Base-by-base conservation (phyloP, 2,113 vertebrate species). In the Gadus macrocephalus region DNA sequence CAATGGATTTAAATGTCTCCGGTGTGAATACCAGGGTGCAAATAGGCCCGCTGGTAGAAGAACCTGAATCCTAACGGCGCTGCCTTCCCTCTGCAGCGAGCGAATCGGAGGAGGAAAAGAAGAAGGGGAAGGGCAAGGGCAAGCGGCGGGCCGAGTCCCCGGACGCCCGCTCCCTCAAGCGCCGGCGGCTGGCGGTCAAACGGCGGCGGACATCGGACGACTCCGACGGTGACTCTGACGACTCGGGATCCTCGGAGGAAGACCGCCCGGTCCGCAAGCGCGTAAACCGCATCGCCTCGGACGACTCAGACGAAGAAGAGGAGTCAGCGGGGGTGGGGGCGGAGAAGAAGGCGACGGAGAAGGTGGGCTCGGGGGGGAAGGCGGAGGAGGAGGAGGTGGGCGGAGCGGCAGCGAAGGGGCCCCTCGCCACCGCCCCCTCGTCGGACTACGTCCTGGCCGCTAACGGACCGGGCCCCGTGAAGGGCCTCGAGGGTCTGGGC, bases 281-380 rank as follows among this genome's bases (percentile, higher is more conserved):
- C 14, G 90, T 96, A 15, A 97, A 97, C 64, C 93, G 95, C 8
- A 98, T 98, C 0, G 96, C 97, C 78, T 97, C 96, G 0, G 96
- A 95, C 0, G 94, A 96, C 69, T 94, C 93, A 0, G 94, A 96
- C 0, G 86, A 89, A 15, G 82, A 84, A 0, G 83, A 81, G 0
- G 70, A 82, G 19, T 78, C 77, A 15, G 70, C 81, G 55, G 77
- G 63, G 27, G 89, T 86, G 2, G 69, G 76, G 53, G 73, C 66
- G 20, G 89, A 77, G 0, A 25, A 70, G 0, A 69, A 49, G 0
- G 84, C 61, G 59, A 55, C 27, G 49, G 66, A 72, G 20, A 71
- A 76, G 28, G 85, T 81, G 27, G 38, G 28, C 8, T 73, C 67
- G 53, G 1, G 77, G 42, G 42, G 42, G 11, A 49, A 49, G 42